A percentile compares a stretch with the other conserved stretches of the same genome.
phyloP scores from a whole-genome alignment of 2,797 vertebrate genomes.

The Acropternis orthonyx region DNA sequence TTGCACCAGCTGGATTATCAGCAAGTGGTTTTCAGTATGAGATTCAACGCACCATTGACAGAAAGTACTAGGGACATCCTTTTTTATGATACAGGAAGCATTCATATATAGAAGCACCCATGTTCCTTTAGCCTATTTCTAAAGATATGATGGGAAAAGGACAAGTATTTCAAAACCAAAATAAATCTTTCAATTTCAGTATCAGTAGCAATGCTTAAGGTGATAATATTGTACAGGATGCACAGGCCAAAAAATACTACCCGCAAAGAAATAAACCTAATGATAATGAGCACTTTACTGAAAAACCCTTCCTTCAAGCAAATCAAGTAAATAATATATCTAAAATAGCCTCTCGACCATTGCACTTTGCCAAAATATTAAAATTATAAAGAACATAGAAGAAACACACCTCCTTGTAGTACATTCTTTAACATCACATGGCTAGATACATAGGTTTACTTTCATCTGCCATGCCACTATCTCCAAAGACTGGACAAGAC shows the following conservation, averaged over 20 bases:
- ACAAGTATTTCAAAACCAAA: background rate
- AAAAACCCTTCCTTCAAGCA: background rate
- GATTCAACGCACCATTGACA: background rate
- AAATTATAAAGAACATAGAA: background rate
- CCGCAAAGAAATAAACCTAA: background rate
- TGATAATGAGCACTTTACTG: background rate
- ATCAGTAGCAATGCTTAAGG: background rate
- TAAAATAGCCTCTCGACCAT: background rate
- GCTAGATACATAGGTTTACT: background rate
- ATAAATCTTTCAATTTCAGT: background rate
- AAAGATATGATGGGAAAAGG: background rate
- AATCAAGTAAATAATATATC: background rate
- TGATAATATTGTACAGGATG: background rate
- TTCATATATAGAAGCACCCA: background rate
- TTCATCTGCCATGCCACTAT: background rate
- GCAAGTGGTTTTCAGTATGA: background rate
- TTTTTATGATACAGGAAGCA: background rate
- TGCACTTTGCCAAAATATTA: background rate
- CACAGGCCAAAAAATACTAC: rapidly evolving
- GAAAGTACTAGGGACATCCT: background rate
- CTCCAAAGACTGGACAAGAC: background rate
- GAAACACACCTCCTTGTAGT: background rate
- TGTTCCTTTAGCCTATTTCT: background rate
- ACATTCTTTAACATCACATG: background rate
- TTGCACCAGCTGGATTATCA: background rate